These are phyloP conservation scores for Listronotus bonariensis DNA, from an alignment of 1,140 invertebrate species.

Conservation along the genomic window DNA sequence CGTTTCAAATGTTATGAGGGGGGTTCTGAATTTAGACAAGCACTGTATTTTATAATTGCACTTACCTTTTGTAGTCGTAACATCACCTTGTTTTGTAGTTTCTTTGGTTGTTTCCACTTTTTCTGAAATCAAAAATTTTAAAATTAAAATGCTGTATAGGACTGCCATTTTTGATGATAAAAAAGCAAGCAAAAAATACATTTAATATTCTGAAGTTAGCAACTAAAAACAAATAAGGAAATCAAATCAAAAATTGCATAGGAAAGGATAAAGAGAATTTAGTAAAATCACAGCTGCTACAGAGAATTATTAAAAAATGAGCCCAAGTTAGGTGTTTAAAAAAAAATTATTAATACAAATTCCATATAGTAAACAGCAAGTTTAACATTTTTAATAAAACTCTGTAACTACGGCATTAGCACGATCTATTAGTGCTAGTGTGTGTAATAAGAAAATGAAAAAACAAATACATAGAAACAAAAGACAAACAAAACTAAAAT, in stretches of 20 bases:
- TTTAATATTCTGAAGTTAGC: slow-evolving; percentile 22
- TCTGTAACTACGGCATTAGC: slow-evolving; percentile 20
- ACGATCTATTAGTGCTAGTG: slow-evolving; percentile 38
- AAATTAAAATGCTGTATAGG: too few species aligned
- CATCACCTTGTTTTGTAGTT: slow-evolving; percentile 38
- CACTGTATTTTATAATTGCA: not conserved
- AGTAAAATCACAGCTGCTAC: slow-evolving; percentile 1
- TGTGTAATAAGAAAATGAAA: slow-evolving; percentile 17
- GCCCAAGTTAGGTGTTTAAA: not conserved
- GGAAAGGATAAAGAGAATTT: slow-evolving; percentile 5
- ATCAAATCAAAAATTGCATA: slow-evolving; percentile 26
- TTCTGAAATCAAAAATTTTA: not conserved
- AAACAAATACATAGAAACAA: slow-evolving; percentile 4
- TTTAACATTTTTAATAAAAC: slow-evolving; percentile 2
- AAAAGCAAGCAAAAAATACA: slow-evolving; percentile 12
- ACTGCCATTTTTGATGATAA: not conserved
- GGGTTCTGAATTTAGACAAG: too few species aligned
- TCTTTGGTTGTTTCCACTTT: slow-evolving; percentile 20
- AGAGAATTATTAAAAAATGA: slow-evolving; percentile 4
- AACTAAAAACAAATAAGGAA: slow-evolving; percentile 24
- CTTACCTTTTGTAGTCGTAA: slow-evolving; percentile 39
- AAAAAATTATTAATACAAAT: too few species aligned
- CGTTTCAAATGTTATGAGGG: too few species aligned
- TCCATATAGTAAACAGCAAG: too few species aligned
- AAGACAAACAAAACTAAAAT: slow-evolving; percentile 11